phyloP scores from a whole-genome alignment of 2,888 invertebrate species.

The Pristionchus exspectatus region DNA sequence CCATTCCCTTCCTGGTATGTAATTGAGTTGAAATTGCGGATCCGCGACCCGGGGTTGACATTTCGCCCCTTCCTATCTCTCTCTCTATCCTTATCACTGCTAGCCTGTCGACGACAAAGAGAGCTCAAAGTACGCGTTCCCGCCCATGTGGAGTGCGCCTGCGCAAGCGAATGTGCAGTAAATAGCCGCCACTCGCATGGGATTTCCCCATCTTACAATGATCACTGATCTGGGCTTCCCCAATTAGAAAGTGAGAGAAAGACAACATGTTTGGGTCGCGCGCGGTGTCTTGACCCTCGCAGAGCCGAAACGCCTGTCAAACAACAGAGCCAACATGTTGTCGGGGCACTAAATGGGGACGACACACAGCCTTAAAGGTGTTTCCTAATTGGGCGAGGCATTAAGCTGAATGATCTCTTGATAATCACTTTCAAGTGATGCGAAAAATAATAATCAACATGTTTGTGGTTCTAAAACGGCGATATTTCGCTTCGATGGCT shows the following conservation, averaged over 20 bases:
- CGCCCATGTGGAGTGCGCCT: not conserved
- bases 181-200: not conserved
- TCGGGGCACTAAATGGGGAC: too few species aligned
- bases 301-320: too few species aligned
- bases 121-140: not conserved
- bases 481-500: not conserved
- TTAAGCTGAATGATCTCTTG: too few species aligned
- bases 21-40: slow-evolving; percentile 22
- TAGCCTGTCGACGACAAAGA: not conserved
- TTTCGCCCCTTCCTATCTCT: slow-evolving; percentile 10
- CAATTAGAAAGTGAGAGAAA: not conserved
- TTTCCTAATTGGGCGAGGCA: too few species aligned
- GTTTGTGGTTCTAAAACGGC: not conserved
- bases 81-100: not conserved
- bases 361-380: too few species aligned
- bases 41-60: slow-evolving; percentile 21
- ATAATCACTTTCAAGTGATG: too few species aligned
- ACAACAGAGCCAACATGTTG: not conserved
- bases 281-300: not conserved
- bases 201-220: not conserved
- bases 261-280: slow-evolving; percentile 27
- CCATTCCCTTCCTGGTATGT: slow-evolving; percentile 35
- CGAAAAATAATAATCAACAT: too few species aligned
- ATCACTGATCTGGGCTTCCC: slow-evolving; percentile 25
- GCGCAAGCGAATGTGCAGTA: not conserved